These are phyloP conservation scores for Labia minor DNA, from an alignment of 2,888 invertebrate genomes.

Conservation along the genomic window DNA sequence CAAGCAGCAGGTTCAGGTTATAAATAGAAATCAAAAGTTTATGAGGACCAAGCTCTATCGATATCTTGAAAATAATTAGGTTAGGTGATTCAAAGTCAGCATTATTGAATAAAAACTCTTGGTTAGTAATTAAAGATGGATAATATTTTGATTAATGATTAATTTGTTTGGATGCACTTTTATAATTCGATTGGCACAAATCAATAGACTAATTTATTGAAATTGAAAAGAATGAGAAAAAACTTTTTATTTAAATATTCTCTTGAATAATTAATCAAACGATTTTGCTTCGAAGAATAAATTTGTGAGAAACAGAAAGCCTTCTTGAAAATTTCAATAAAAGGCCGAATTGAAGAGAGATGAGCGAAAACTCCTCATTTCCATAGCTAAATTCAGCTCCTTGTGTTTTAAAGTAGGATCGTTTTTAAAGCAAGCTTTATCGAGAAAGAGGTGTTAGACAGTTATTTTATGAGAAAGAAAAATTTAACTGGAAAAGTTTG, in stretches of 20 bases:
- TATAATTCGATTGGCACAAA: no score
- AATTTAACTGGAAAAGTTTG: no score
- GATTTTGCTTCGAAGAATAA: not conserved
- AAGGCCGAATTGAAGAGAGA: not conserved
- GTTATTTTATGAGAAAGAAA: no score
- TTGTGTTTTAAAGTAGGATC: not conserved
- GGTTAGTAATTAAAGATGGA: no score
- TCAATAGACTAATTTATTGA: not conserved
- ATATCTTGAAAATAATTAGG: no score
- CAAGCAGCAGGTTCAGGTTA: no score
- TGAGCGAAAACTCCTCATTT: not conserved
- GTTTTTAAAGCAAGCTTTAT: not conserved
- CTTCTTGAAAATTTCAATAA: constrained; percentile 4
- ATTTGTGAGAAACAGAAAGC: not conserved
- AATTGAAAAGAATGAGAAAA: not conserved
- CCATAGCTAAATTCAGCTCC: constrained; percentile 1
- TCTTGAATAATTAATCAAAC: not conserved
- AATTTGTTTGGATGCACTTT: no score
- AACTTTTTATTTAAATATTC: not conserved
- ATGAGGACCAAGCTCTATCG: no score
- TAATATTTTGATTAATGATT: no score
- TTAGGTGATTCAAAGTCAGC: no score
- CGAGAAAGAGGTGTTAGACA: not conserved
- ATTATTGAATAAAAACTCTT: no score
- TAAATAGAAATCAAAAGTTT: no score